phyloP scores from a whole-genome alignment of 92 coral and sea anemone genomes.

The Metridium senile region DNA sequence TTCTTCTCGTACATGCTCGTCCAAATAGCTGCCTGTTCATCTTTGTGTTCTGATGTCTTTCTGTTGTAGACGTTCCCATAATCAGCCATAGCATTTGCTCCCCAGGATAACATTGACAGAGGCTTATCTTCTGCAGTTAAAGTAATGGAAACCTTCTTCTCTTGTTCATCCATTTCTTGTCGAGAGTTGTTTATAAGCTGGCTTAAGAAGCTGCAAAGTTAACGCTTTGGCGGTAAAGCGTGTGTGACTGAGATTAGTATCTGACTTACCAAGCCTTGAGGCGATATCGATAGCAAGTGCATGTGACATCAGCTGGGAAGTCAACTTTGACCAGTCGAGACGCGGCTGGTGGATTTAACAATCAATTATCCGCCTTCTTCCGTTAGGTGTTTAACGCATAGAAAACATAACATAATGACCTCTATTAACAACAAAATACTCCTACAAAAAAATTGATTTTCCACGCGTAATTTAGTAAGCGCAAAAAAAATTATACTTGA shows the following conservation, averaged over 20 bases:
- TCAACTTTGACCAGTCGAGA: not conserved
- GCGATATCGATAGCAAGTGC: not conserved
- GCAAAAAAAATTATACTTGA: too few relatives aligned
- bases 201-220: not conserved
- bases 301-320: not conserved
- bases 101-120: constrained; percentile 66
- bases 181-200: not conserved
- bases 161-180: constrained; percentile 20
- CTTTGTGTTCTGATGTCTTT: constrained; percentile 76
- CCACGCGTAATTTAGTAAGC: too few relatives aligned
- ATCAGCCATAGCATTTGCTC: constrained; percentile 56
- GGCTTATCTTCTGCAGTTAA: constrained; percentile 42
- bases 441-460: too few relatives aligned
- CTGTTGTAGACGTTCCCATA: constrained; percentile 68
- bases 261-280: not conserved
- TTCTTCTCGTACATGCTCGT: constrained; percentile 92
- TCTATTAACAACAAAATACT: too few relatives aligned
- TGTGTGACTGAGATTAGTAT: not conserved
- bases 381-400: not conserved
- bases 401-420: too few relatives aligned
- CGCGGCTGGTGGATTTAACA: too few relatives aligned
- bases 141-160: constrained; percentile 17
- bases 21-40: constrained; percentile 89
- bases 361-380: not conserved
- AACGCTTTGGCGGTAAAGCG: not conserved